Evolutionary conservation across 2,113 vertebrate species (phyloP).

Genomic region (Ploceus nigricollis): DNA sequence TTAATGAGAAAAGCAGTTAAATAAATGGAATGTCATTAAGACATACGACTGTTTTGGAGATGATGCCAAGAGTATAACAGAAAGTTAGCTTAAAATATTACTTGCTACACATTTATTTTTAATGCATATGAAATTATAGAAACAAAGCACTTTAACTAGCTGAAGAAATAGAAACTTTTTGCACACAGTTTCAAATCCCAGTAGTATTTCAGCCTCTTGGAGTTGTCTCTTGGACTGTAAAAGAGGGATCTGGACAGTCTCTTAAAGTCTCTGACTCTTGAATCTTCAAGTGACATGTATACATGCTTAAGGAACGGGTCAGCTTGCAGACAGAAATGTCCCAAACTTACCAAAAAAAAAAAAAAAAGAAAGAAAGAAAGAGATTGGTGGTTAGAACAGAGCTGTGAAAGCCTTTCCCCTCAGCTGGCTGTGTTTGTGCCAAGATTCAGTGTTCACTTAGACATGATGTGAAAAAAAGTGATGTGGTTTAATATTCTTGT

Average conservation of each 20-base stretch:
- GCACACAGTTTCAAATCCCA: neutral
- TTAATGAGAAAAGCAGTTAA: conserved; percentile 40
- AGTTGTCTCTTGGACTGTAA: neutral
- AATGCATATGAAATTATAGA: conserved; percentile 12
- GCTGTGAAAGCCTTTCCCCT: neutral
- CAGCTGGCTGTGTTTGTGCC: neutral
- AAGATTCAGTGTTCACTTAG: neutral
- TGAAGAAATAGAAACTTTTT: neutral
- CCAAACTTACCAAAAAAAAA: neutral
- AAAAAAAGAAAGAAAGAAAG: neutral
- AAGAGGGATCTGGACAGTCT: conserved; percentile 30
- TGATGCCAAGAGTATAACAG: neutral
- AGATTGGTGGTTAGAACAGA: neutral
- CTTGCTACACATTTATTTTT: conserved; percentile 23
- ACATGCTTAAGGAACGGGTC: neutral
- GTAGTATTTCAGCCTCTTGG: conserved; percentile 17
- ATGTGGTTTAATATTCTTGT: neutral
- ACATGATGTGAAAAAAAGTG: neutral
- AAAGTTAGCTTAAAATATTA: conserved; percentile 31
- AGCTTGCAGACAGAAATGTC: neutral
- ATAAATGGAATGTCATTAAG: conserved; percentile 53
- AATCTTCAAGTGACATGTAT: neutral
- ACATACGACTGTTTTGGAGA: conserved; percentile 16
- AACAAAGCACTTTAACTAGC: conserved; percentile 24
- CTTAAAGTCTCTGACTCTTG: neutral